Conservation (phyloP, 2,888 invertebrate genomes). For the Heliconius sara region DNA sequence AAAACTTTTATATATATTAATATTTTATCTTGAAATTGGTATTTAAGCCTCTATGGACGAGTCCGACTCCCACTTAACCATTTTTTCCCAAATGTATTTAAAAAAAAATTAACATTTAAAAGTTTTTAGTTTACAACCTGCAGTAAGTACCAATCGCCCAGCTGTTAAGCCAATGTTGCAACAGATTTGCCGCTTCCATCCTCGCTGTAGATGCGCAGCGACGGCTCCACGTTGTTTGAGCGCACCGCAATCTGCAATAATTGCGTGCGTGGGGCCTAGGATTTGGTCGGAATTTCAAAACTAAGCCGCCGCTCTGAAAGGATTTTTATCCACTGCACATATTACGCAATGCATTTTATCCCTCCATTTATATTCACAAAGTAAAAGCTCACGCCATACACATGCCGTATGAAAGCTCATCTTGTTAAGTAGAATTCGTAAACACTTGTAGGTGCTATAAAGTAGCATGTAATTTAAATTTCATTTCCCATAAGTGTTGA, state of each 20-base stretch:
- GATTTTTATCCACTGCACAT: conserved; percentile 22
- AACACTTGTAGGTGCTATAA: conserved; percentile 15
- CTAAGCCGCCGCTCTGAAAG: conserved; percentile 21
- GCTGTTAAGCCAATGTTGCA: conserved; percentile 80
- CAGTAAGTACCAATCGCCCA: conserved; percentile 55
- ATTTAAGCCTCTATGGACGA: too few species aligned
- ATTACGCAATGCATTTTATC: conserved; percentile 15
- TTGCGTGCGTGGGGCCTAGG: conserved; percentile 37
- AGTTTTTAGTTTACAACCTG: conserved; percentile 50
- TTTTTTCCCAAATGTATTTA: too few species aligned
- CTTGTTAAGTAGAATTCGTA: conserved; percentile 10
- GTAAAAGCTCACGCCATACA: conserved; percentile 1
- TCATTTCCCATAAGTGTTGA: background rate
- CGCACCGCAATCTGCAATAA: conserved; percentile 57
- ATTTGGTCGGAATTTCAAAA: conserved; percentile 32
- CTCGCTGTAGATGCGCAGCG: conserved; percentile 60
- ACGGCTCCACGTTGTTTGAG: conserved; percentile 55
- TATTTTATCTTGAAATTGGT: too few species aligned
- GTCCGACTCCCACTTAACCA: too few species aligned
- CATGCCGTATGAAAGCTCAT: background rate
- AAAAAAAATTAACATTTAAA: background rate
- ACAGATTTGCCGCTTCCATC: conserved; percentile 75
- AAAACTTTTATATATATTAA: too few species aligned
- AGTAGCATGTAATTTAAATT: conserved; percentile 5
- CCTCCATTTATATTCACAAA: conserved; percentile 21